phyloP scores from a whole-genome alignment of 1,140 invertebrate genomes.

The Ctenoplectra terminalis region DNA sequence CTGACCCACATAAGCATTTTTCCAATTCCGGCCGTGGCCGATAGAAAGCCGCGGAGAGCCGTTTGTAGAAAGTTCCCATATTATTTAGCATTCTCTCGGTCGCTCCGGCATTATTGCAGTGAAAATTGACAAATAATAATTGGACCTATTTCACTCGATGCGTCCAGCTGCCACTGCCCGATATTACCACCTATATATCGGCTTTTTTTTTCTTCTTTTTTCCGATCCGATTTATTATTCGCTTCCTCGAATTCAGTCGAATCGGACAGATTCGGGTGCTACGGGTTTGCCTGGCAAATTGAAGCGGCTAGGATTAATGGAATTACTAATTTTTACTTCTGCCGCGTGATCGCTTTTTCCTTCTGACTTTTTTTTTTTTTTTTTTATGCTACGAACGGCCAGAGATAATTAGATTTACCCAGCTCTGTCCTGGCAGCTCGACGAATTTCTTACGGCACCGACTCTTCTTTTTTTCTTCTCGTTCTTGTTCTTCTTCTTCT shows the following conservation, averaged over 20 bases:
- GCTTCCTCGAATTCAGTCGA: background rate
- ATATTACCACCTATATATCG: background rate
- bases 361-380: too few species aligned
- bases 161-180: background rate
- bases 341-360: conserved; percentile 18
- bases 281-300: conserved; percentile 25
- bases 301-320: conserved; percentile 38
- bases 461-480: background rate
- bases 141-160: conserved; percentile 59
- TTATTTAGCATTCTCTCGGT: conserved; percentile 78
- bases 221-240: conserved; percentile 11
- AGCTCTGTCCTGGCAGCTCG: background rate
- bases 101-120: conserved; percentile 67
- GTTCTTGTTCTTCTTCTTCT: too few species aligned
- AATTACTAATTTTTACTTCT: conserved; percentile 40
- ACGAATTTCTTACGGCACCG: conserved; percentile 33
- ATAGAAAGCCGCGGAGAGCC: conserved; percentile 76
- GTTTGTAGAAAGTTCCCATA: conserved; percentile 81
- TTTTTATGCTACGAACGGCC: background rate
- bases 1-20: conserved; percentile 79
- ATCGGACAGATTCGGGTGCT: background rate
- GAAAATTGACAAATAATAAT: conserved; percentile 80
- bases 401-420: conserved; percentile 40
- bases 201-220: background rate
- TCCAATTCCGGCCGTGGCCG: conserved; percentile 75